These are phyloP conservation scores for Tiliacea citrago DNA, from an alignment of 2,888 invertebrate genomes.

Conservation along the genomic window DNA sequence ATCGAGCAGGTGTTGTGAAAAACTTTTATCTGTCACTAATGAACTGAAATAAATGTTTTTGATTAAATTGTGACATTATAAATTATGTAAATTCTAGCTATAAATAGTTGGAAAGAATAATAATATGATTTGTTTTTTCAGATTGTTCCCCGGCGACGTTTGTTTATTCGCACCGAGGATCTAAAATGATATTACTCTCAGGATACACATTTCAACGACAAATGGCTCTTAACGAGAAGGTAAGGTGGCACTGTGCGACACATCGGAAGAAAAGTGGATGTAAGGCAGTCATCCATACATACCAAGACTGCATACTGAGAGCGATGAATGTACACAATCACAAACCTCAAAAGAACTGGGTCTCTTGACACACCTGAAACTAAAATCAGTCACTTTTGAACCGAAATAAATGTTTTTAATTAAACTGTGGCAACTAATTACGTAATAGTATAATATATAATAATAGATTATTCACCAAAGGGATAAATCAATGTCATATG, in stretches of 20 bases:
- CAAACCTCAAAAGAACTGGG: conserved; percentile 6
- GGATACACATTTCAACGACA: conserved; percentile 35
- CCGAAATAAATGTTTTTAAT: neutral
- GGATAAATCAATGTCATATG: neutral
- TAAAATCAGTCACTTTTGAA: neutral
- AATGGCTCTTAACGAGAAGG: neutral
- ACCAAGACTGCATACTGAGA: conserved; percentile 11
- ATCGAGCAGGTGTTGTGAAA: neutral
- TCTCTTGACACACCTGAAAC: neutral
- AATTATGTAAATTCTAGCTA: neutral
- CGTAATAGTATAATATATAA: too few relatives aligned
- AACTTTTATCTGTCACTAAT: neutral
- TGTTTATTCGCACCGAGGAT: conserved; percentile 17
- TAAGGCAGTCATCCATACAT: conserved; percentile 22
- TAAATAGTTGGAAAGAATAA: neutral
- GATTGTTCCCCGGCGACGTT: neutral
- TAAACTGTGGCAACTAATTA: neutral
- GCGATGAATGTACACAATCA: conserved; percentile 24
- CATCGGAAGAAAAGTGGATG: conserved; percentile 8
- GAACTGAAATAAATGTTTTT: neutral
- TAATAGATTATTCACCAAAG: neutral
- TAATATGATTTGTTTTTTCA: neutral
- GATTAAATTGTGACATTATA: neutral
- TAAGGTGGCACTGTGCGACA: conserved; percentile 34
- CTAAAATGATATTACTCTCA: conserved; percentile 33